Percentiles rank a stretch among this genome's conserved stretches.
Conservation (phyloP, 2,113 vertebrate species). For the Podarcis cretensis region DNA sequence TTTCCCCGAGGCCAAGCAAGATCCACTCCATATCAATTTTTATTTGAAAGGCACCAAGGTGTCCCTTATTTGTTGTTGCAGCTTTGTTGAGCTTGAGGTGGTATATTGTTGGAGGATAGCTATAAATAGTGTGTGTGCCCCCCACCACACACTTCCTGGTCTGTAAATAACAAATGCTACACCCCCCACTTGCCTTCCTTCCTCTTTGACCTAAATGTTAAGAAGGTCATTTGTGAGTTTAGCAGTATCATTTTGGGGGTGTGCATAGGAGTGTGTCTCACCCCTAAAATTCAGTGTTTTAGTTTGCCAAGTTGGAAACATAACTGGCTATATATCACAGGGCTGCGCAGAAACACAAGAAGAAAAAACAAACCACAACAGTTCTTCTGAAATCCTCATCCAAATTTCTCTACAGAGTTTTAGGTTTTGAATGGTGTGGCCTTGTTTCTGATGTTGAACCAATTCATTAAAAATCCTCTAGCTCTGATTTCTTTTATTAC, state of each 20-base stretch:
- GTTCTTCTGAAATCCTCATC: neutral
- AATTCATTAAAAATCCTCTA: too few relatives aligned
- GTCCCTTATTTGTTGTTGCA: neutral
- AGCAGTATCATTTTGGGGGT: neutral
- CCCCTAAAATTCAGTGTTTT: neutral
- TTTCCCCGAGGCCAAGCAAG: constrained; percentile 19
- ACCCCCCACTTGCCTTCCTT: neutral
- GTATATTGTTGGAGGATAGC: too few relatives aligned
- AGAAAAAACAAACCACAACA: neutral
- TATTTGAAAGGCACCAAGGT: neutral
- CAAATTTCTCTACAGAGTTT: neutral
- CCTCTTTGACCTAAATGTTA: neutral
- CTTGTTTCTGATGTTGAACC: too few relatives aligned
- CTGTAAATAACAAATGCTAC: neutral
- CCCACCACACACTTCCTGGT: neutral
- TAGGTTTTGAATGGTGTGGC: too few relatives aligned
- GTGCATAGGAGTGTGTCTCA: neutral
- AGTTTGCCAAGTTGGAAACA: neutral
- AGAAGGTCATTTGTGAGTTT: neutral
- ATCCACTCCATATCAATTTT: neutral
- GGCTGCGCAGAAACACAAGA: neutral
- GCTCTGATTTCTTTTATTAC: too few relatives aligned
- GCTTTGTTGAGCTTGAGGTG: neutral
- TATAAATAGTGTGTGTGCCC: neutral
- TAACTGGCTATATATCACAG: neutral